phyloP scores from a whole-genome alignment of 1,140 invertebrate species.

The Cyphomyrmex costatus region DNA sequence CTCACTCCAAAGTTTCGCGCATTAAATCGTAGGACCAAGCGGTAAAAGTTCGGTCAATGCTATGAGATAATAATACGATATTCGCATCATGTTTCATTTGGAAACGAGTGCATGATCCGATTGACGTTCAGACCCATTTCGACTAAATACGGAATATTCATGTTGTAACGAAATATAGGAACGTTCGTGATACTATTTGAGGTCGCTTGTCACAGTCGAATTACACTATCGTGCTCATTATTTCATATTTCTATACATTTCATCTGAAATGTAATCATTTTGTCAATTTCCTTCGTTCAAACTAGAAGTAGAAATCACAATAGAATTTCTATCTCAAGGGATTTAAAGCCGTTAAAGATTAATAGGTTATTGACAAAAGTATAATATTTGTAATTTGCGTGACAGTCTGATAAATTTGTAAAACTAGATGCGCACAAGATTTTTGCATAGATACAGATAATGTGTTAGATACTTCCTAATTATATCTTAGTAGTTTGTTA shows the following conservation, averaged over 20 bases:
- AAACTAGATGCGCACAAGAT: neutral
- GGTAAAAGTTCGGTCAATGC: slow-evolving; percentile 56
- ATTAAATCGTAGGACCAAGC: slow-evolving; percentile 50
- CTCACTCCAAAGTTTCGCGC: slow-evolving; percentile 60
- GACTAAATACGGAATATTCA: neutral
- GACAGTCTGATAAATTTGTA: neutral
- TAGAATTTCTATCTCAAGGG: neutral
- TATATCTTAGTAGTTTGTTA: neutral
- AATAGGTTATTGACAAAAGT: neutral
- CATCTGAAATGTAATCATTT: neutral
- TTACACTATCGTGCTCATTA: neutral
- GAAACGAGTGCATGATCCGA: neutral
- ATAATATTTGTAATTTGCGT: neutral
- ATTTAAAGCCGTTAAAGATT: slow-evolving; percentile 13
- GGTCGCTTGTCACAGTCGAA: slow-evolving; percentile 26
- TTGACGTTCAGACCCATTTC: slow-evolving; percentile 7
- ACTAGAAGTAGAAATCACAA: neutral
- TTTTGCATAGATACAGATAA: neutral
- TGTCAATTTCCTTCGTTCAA: neutral
- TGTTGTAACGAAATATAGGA: neutral
- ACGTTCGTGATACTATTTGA: slow-evolving; percentile 21
- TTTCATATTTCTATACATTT: neutral
- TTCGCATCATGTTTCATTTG: slow-evolving; percentile 46
- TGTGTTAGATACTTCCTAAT: neutral
- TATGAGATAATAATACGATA: slow-evolving; percentile 40